These are phyloP conservation scores for Melanotaenia boesemani DNA, from an alignment of 2,797 vertebrate species.

Conservation along the genomic window DNA sequence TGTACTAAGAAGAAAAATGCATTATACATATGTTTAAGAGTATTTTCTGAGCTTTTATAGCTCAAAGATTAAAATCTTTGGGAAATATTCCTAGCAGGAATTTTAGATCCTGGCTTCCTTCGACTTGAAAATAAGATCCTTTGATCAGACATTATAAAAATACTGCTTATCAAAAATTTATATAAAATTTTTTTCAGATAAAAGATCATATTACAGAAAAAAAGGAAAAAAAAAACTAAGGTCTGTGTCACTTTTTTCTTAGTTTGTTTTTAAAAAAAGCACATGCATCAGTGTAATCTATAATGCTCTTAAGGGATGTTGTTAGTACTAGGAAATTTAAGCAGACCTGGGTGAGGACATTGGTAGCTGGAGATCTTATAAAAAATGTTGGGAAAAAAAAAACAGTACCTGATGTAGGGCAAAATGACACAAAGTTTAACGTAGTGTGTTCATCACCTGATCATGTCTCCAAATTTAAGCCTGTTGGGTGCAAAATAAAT, in stretches of 20 bases:
- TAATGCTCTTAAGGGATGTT: neutral
- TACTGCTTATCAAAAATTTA: neutral
- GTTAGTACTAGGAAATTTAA: neutral
- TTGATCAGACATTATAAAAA: neutral
- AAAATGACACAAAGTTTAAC: no score
- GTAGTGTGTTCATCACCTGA: neutral
- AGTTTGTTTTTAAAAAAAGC: neutral
- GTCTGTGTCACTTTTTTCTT: neutral
- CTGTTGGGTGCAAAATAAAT: neutral
- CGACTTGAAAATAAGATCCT: neutral
- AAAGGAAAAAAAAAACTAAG: neutral
- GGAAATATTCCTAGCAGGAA: neutral
- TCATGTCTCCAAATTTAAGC: neutral
- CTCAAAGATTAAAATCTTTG: neutral
- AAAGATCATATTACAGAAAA: neutral
- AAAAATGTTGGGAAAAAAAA: no score
- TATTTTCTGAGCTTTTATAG: neutral
- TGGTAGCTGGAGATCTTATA: neutral
- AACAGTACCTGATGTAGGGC: neutral
- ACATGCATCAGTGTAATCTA: neutral
- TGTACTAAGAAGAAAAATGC: neutral
- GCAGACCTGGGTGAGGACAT: neutral
- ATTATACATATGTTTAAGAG: neutral
- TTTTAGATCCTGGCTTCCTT: neutral
- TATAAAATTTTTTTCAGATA: neutral